Conservation (phyloP, 2,113 vertebrate genomes). For the Anser cygnoides region DNA sequence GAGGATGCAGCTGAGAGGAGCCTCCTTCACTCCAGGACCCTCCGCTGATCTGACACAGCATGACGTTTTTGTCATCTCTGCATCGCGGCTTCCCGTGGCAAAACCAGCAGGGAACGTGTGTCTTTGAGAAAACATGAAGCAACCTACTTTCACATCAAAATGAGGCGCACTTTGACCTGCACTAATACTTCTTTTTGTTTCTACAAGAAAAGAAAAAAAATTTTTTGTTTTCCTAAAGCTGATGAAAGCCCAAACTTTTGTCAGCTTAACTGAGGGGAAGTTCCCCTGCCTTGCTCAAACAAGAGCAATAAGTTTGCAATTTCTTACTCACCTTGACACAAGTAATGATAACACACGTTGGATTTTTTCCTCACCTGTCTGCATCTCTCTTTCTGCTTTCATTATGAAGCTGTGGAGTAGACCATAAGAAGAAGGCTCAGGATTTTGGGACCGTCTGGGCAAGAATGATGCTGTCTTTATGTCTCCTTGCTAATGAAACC, state of each 20-base stretch:
- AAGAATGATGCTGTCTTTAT: background rate
- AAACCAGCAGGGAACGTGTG: constrained; percentile 24
- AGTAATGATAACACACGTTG: background rate
- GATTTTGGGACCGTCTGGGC: background rate
- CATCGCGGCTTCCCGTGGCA: background rate
- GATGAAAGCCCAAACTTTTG: background rate
- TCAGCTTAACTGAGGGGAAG: background rate
- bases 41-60: background rate
- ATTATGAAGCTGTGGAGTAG: background rate
- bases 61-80: constrained; percentile 37
- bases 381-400: background rate
- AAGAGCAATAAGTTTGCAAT: background rate
- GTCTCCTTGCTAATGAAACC: background rate
- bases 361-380: background rate
- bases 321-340: background rate
- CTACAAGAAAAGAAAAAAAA: background rate
- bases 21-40: constrained; percentile 14
- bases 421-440: background rate
- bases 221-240: background rate
- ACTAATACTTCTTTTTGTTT: background rate
- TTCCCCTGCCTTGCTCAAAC: background rate
- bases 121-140: background rate
- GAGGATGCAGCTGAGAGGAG: constrained; percentile 13
- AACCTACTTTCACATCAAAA: constrained; percentile 29
- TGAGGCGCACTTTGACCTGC: background rate